phyloP scores from a whole-genome alignment of 2,797 vertebrate species.

The Onychomys arenicola region DNA sequence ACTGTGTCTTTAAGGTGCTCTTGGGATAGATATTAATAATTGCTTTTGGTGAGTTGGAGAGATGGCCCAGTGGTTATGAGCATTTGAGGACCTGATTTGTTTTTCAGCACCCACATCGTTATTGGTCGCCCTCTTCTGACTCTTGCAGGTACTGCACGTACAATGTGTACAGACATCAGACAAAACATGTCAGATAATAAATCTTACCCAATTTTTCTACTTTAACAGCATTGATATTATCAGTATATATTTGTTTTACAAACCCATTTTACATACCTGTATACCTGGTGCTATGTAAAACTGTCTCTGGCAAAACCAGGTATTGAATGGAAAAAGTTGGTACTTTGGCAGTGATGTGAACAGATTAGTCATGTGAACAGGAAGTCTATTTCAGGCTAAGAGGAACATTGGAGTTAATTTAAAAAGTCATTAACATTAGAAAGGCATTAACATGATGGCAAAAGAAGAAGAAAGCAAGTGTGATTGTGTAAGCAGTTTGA shows the following conservation, averaged over 20 bases:
- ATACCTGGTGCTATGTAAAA: background rate
- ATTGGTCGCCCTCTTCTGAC: background rate
- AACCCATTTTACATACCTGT: background rate
- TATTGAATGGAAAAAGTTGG: background rate
- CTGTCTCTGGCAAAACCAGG: background rate
- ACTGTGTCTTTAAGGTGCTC: background rate
- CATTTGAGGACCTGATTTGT: background rate
- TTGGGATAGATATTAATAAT: constrained; percentile 20
- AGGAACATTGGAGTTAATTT: background rate
- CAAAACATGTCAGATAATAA: background rate
- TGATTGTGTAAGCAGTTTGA: background rate
- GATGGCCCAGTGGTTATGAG: background rate
- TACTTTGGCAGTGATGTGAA: background rate
- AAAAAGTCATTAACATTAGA: background rate
- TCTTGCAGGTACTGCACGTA: background rate
- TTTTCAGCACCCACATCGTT: background rate
- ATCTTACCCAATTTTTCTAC: background rate
- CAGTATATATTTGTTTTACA: background rate
- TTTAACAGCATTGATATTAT: background rate
- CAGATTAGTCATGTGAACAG: background rate
- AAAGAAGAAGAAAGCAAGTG: constrained; percentile 1
- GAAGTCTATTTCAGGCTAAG: background rate
- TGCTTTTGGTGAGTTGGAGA: background rate
- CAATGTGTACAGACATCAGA: too few relatives aligned
- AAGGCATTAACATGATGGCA: background rate